A percentile compares a stretch with the other conserved stretches of the same genome.
Evolutionary conservation across 1,140 invertebrate species (phyloP).

Genomic region (Lepidurus packardi): DNA sequence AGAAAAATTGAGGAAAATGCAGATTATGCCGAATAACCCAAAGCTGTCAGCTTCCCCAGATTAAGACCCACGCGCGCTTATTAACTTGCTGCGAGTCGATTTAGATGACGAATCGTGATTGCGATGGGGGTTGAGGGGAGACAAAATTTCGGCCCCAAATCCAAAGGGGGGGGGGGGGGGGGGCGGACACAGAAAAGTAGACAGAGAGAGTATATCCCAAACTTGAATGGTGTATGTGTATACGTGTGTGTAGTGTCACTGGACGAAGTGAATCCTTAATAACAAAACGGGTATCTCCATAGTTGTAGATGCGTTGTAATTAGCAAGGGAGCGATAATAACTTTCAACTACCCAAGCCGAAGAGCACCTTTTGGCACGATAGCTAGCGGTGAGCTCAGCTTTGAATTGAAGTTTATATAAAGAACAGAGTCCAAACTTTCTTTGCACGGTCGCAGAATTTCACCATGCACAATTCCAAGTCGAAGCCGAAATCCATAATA

Average conservation of each 20-base stretch:
- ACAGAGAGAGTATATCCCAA: not conserved
- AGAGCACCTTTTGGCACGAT: not conserved
- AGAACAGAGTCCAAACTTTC: not conserved
- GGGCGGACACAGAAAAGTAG: not conserved
- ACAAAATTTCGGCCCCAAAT: too few relatives aligned
- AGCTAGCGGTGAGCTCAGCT: too few relatives aligned
- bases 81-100: too few relatives aligned
- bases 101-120: too few relatives aligned
- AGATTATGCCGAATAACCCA: not conserved
- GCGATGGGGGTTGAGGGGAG: too few relatives aligned
- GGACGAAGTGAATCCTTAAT: not conserved
- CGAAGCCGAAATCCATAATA: not conserved
- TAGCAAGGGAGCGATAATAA: not conserved
- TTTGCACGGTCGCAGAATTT: not conserved
- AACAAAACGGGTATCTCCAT: constrained; percentile 3
- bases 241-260: not conserved
- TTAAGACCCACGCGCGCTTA: too few relatives aligned
- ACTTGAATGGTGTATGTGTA: not conserved
- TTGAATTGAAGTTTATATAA: too few relatives aligned
- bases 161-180: not conserved
- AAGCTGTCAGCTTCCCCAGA: too few relatives aligned
- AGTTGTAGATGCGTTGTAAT: constrained; percentile 4
- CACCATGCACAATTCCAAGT: not conserved
- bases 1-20: not conserved
- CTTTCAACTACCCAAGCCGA: not conserved